These are phyloP conservation scores for Odontophorus gujanensis DNA, from an alignment of 2,113 vertebrate species.

Conservation along the genomic window DNA sequence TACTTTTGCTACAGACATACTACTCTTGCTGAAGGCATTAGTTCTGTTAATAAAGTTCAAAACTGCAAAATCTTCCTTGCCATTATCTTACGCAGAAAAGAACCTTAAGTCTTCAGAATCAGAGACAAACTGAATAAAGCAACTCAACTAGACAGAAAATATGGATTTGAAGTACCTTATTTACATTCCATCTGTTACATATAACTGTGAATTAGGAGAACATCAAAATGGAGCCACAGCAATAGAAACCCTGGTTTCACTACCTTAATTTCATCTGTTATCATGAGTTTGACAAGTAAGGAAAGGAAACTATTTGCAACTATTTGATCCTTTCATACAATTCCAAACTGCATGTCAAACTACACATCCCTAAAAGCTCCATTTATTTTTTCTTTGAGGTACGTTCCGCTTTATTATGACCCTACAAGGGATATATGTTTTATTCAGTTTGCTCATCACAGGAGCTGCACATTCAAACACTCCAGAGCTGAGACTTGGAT, in stretches of 20 bases:
- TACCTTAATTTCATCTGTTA: neutral
- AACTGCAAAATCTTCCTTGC: slow-evolving; percentile 9
- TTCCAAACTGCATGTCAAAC: neutral
- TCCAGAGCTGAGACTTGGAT: neutral
- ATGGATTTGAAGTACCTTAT: neutral
- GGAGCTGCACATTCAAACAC: accelerated
- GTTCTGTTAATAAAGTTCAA: slow-evolving; percentile 15
- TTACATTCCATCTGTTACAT: neutral
- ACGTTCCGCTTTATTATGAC: neutral
- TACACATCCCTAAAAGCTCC: neutral
- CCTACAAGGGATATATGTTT: neutral
- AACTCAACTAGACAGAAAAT: slow-evolving; percentile 1
- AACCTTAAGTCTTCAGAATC: neutral
- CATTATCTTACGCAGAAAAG: neutral
- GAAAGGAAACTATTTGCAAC: neutral
- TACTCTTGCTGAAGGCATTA: neutral
- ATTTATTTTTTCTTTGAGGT: neutral
- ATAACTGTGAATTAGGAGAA: neutral
- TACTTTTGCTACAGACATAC: neutral
- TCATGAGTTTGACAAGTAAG: neutral
- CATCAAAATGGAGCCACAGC: neutral
- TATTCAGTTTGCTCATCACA: neutral
- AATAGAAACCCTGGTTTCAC: neutral
- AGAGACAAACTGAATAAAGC: slow-evolving; percentile 14
- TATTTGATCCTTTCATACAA: neutral